Percentiles rank a stretch among this genome's conserved stretches.
Conservation (phyloP, 2,113 vertebrate genomes). For the Neotragus pygmaeus region DNA sequence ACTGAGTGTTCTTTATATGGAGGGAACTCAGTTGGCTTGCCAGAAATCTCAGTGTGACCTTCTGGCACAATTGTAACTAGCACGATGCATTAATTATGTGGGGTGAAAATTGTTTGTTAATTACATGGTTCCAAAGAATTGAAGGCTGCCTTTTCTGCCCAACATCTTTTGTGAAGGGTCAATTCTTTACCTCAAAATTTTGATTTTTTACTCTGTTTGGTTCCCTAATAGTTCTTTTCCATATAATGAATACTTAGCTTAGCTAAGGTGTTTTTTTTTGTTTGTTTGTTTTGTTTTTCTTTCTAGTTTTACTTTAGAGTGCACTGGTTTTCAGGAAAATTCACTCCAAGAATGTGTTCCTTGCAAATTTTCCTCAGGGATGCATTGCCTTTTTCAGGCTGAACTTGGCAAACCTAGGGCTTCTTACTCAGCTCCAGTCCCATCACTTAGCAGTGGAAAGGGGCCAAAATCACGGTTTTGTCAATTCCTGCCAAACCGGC, state of each 20-base stretch:
- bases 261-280: not conserved
- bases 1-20: not conserved
- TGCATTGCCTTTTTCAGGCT: not conserved
- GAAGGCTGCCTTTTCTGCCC: not conserved
- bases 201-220: not conserved
- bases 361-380: not conserved
- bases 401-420: not conserved
- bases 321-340: not conserved
- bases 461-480: not conserved
- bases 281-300: too few relatives aligned
- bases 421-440: not conserved
- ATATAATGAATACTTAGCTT: not conserved
- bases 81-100: not conserved
- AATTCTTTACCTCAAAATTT: slow-evolving; percentile 14
- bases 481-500: not conserved
- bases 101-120: not conserved
- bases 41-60: not conserved
- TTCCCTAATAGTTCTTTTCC: not conserved
- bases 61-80: not conserved
- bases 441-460: not conserved
- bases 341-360: not conserved
- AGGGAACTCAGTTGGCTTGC: not conserved
- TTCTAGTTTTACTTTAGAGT: not conserved
- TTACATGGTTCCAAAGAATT: not conserved
- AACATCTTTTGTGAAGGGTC: not conserved